Conservation (phyloP, 2,797 vertebrate species). For the Phrynocephalus forsythii region DNA sequence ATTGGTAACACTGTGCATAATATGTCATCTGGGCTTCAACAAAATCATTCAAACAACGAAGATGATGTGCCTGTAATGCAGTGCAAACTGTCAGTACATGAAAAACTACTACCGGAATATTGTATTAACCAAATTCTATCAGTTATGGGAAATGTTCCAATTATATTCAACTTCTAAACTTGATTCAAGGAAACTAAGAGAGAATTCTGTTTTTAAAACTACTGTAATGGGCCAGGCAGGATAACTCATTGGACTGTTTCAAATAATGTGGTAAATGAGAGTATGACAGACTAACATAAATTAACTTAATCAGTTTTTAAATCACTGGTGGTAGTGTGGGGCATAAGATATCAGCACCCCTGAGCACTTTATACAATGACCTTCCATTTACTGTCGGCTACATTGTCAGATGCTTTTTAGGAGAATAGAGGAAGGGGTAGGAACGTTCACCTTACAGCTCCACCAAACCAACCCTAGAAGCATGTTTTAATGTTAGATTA, state of each 20-base stretch:
- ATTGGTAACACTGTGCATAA: constrained; percentile 98
- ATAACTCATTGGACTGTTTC: not conserved
- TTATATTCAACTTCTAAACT: not conserved
- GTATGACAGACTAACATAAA: not conserved
- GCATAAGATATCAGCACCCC: not conserved
- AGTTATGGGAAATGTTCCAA: not conserved
- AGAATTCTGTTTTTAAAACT: constrained; percentile 1
- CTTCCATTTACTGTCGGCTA: not conserved
- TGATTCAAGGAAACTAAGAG: not conserved
- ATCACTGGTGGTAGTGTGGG: not conserved
- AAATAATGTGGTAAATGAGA: not conserved
- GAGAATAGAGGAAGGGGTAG: not conserved
- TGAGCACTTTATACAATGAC: not conserved
- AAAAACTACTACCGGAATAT: not conserved
- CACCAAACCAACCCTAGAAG: no score
- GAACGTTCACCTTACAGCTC: not conserved
- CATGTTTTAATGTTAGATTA: not conserved
- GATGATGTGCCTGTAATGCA: constrained; percentile 90
- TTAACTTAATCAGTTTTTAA: not conserved
- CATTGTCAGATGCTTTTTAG: not conserved
- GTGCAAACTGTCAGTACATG: constrained; percentile 6
- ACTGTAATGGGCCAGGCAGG: not conserved
- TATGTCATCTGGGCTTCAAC: constrained; percentile 98
- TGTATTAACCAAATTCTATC: not conserved
- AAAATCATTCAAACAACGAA: constrained; percentile 96